Base-by-base conservation (phyloP, 2,113 vertebrate genomes). In the Camelus dromedarius region DNA sequence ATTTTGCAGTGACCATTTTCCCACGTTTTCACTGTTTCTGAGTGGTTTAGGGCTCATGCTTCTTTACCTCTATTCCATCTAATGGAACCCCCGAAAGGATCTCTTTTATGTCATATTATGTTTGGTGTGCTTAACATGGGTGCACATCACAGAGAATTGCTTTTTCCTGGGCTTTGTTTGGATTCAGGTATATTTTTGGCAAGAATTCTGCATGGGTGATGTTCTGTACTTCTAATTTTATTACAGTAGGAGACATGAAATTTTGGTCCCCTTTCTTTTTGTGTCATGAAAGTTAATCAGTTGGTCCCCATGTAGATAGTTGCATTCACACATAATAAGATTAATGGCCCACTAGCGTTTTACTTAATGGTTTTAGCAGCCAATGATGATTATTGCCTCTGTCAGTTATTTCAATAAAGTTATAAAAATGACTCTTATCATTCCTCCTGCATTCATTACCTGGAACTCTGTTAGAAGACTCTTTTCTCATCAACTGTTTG, bases 231-330 rank as follows among this genome's bases (percentile, higher is more conserved):
- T 64, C 38, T 30, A 6, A 64, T 38, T 90, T n/a, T 69, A 60
- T 77, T 62, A 72, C 13, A 38, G 8, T 62, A 70, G n/a, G 52
- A 82, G 35, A 58, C 35, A 10, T n/a, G 56, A 85, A 62, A 26
- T 64, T 80, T 69, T 79, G 80, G 24, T 67, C 19, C 6, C 54
- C 69, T 93, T 87, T 76, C 69, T 64, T 92, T 66, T 73, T 60
- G 24, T 66, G 22, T 52, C 46, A 14, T 75, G 67, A 79, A 91
- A 89, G 75, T 54, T 13, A 54, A 73, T 60, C 56, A 30, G 6
- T 54, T 60, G n/a, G 7, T 50, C 60, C 46, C 67, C n/a, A 5
- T 64, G 90, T 46, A n/a, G 28, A 50, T 42, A 79, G 60, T 42
- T 20, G 30, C 38, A 77, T 50, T 88, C 3, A 22, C 67, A 42